phyloP scores from a whole-genome alignment of 64 coral and sea anemone genomes.

The Montipora sp. region DNA sequence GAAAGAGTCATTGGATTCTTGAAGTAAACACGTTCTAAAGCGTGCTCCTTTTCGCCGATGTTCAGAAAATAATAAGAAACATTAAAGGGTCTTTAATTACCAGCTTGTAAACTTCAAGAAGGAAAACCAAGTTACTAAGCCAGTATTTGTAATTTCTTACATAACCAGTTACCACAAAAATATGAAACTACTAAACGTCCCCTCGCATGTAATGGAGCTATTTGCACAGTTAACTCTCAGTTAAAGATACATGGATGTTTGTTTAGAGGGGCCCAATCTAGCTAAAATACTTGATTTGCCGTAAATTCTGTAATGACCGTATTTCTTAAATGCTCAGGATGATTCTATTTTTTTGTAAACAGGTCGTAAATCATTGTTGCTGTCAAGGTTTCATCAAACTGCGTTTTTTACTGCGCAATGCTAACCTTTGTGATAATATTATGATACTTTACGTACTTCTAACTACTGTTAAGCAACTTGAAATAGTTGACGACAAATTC shows the following conservation, averaged over 20 bases:
- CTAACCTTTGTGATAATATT: not conserved
- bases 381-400: not conserved
- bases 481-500: not conserved
- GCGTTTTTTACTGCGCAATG: not conserved
- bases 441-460: too few relatives aligned
- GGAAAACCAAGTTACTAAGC: not conserved
- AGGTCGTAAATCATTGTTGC: conserved; percentile 11
- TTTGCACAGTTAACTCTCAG: not conserved
- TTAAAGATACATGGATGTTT: not conserved
- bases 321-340: not conserved
- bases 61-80: too few relatives aligned
- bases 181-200: not conserved
- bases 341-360: not conserved
- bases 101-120: too few relatives aligned
- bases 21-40: not conserved
- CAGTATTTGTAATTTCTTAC: not conserved
- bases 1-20: not conserved
- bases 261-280: not conserved
- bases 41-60: too few relatives aligned
- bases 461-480: not conserved
- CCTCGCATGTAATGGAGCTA: not conserved
- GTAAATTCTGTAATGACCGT: not conserved
- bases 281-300: not conserved
- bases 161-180: not conserved
- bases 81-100: too few relatives aligned